Conservation (phyloP, 1,140 invertebrate genomes). For the Meloidogyne chitwoodi region DNA sequence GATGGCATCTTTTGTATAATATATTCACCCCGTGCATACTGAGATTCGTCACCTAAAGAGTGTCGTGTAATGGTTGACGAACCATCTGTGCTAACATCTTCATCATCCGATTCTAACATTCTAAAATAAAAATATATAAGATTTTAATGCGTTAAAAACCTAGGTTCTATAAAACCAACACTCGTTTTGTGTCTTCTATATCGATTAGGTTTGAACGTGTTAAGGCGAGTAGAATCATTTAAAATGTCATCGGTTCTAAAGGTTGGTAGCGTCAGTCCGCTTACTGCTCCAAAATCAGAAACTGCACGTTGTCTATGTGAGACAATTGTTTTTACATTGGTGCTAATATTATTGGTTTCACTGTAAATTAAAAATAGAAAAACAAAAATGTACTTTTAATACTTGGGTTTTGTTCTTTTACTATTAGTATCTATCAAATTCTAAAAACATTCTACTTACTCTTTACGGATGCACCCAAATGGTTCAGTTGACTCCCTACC, state of each 20-base stretch:
- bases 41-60: constrained; percentile 35
- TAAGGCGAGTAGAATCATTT: constrained; percentile 13
- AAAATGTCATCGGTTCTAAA: constrained; percentile 52
- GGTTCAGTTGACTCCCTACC: too few relatives aligned
- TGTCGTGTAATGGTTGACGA: constrained; percentile 14
- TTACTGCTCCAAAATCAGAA: constrained; percentile 54
- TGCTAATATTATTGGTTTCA: constrained; percentile 18
- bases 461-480: too few relatives aligned
- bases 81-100: constrained; percentile 1
- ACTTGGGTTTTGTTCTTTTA: too few relatives aligned
- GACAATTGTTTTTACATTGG: neutral
- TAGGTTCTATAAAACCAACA: neutral
- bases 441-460: too few relatives aligned
- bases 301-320: constrained; percentile 49
- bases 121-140: neutral
- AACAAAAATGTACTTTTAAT: too few relatives aligned
- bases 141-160: too few relatives aligned
- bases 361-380: neutral
- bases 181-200: constrained; percentile 21
- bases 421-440: too few relatives aligned
- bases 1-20: constrained; percentile 40
- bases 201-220: constrained; percentile 11
- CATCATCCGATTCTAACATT: constrained; percentile 8
- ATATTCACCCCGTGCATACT: constrained; percentile 36
- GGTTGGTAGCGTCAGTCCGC: constrained; percentile 44